Evolutionary conservation across 2,797 vertebrate genomes (phyloP).

Genomic region (Eulemur albifrons): DNA sequence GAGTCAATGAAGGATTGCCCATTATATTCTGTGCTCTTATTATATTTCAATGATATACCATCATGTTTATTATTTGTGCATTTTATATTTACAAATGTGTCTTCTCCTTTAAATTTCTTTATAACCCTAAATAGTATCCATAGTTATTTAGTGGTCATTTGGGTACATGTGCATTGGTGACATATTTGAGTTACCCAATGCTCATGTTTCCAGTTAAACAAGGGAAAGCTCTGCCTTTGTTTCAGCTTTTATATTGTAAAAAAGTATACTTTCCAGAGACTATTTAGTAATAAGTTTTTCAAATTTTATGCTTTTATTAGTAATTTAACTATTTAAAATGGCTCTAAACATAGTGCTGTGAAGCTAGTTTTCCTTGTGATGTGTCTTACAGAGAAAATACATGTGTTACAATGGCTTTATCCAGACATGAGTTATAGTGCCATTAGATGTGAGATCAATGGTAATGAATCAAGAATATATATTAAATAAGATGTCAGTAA

Average conservation of each 20-base stretch:
- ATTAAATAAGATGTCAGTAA: background rate
- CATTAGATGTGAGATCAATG: background rate
- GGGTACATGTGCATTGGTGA: background rate
- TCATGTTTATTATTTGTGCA: background rate
- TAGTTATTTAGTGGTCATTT: background rate
- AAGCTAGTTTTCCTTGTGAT: background rate
- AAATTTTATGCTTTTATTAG: background rate
- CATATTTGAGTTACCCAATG: background rate
- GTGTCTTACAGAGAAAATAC: background rate
- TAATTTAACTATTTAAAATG: background rate
- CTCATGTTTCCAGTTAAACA: background rate
- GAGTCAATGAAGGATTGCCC: background rate
- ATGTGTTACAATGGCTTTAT: background rate
- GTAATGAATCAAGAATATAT: background rate
- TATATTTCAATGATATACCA: background rate
- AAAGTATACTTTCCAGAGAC: background rate
- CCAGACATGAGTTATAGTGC: background rate
- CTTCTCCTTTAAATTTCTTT: background rate
- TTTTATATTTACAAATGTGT: background rate
- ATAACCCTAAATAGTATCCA: background rate
- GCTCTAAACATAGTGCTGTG: background rate
- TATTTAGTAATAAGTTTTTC: background rate
- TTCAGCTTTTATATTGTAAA: background rate
- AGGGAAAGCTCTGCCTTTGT: background rate
- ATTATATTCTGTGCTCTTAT: background rate